phyloP scores from a whole-genome alignment of 2,113 vertebrate species.

The Phalacrocorax pelagicus region DNA sequence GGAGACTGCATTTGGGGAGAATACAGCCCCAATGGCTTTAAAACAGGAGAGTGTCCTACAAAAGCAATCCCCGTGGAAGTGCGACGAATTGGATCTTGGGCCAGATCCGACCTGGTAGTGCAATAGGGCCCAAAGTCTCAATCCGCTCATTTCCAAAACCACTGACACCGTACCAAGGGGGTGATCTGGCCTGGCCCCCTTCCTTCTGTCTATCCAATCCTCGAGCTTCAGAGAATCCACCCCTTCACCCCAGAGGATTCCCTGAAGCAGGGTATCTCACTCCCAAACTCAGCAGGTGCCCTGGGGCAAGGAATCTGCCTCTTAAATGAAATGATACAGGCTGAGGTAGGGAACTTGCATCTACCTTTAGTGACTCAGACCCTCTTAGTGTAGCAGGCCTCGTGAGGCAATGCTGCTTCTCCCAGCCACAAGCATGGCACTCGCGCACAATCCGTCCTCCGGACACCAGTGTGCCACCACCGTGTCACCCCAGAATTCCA shows the following conservation, averaged over 20 bases:
- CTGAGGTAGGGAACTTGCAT: constrained; percentile 77
- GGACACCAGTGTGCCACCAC: background rate
- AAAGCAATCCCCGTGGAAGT: constrained; percentile 34
- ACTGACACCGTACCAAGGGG: background rate
- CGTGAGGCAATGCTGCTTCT: background rate
- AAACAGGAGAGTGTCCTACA: constrained; percentile 32
- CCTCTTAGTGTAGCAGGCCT: background rate
- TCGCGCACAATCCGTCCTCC: constrained; percentile 52
- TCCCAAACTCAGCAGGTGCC: constrained; percentile 52
- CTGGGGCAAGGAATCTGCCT: constrained; percentile 36
- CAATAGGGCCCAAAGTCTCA: constrained; percentile 57
- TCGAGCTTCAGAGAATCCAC: background rate
- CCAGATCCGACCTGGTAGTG: constrained; percentile 48
- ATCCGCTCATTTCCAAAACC: constrained; percentile 22
- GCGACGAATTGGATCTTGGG: constrained; percentile 24
- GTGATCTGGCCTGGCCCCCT: background rate
- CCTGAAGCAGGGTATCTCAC: background rate
- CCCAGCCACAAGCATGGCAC: constrained; percentile 1
- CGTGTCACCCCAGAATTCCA: constrained; percentile 35
- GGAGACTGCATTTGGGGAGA: constrained; percentile 24
- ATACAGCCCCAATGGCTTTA: constrained; percentile 65
- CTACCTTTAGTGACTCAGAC: background rate
- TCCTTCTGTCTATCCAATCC: background rate
- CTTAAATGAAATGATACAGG: constrained; percentile 8
- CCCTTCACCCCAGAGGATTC: background rate